These are phyloP conservation scores for Sarcophaga subvicina DNA, from an alignment of 2,888 invertebrate species.

Conservation along the genomic window DNA sequence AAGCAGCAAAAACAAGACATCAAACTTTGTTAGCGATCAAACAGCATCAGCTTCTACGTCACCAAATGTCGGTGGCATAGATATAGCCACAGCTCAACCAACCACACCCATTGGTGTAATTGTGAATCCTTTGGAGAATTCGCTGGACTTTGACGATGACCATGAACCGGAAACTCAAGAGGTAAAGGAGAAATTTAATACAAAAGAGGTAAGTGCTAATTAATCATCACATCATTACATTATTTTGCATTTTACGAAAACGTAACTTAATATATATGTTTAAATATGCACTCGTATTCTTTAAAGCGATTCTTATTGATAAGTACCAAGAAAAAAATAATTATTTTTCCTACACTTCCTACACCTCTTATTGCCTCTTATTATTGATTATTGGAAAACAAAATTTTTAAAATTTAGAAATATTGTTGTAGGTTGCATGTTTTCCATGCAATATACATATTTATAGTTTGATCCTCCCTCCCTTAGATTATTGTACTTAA, in stretches of 20 bases:
- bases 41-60: constrained; percentile 70
- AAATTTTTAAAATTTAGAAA: too few relatives aligned
- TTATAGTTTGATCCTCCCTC: too few relatives aligned
- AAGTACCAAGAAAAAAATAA: neutral
- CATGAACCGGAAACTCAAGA: constrained; percentile 69
- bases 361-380: too few relatives aligned
- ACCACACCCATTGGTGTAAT: constrained; percentile 84
- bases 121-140: constrained; percentile 85
- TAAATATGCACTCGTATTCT: neutral
- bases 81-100: constrained; percentile 71
- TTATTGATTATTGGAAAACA: too few relatives aligned
- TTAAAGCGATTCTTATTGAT: neutral
- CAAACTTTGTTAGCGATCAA: constrained; percentile 81
- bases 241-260: neutral
- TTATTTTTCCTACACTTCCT: neutral
- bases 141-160: constrained; percentile 80
- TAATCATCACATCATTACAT: neutral
- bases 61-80: constrained; percentile 68
- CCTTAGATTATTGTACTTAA: too few relatives aligned
- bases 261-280: neutral
- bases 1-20: constrained; percentile 81
- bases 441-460: too few relatives aligned
- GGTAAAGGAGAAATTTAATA: constrained; percentile 50
- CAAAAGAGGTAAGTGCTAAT: constrained; percentile 51
- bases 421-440: too few relatives aligned